Conservation (phyloP, 1,140 invertebrate genomes). For the Eufriesea mexicana region DNA sequence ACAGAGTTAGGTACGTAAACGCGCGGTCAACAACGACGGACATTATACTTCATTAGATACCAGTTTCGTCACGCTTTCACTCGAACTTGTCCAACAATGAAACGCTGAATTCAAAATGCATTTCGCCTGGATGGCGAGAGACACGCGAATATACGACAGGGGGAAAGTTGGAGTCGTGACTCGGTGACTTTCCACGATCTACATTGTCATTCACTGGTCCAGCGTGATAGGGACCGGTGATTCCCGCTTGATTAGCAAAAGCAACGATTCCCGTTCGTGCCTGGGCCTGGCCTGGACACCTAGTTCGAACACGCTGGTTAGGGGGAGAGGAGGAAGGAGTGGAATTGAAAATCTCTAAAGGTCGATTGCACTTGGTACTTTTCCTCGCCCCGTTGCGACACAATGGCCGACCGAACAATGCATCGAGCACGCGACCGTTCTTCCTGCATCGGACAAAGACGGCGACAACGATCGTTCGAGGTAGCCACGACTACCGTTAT, state of each 20-base stretch:
- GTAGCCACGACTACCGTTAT: slow-evolving; percentile 40
- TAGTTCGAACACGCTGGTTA: no score
- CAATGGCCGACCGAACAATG: slow-evolving; percentile 41
- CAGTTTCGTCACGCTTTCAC: slow-evolving; percentile 61
- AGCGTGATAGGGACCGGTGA: slow-evolving; percentile 18
- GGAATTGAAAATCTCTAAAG: slow-evolving; percentile 31
- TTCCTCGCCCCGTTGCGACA: slow-evolving; percentile 32
- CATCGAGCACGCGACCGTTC: slow-evolving; percentile 37
- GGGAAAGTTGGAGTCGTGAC: slow-evolving; percentile 53
- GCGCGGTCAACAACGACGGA: slow-evolving; percentile 15
- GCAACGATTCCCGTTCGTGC: slow-evolving; percentile 18
- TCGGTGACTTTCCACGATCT: slow-evolving; percentile 50
- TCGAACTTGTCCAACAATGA: slow-evolving; percentile 54
- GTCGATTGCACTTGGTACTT: slow-evolving; percentile 30
- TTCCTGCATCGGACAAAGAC: not conserved
- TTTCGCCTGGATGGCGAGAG: slow-evolving; percentile 19
- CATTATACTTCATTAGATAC: slow-evolving; percentile 56
- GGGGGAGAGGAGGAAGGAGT: not conserved
- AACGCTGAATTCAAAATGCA: slow-evolving; percentile 53
- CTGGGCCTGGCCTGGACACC: not conserved
- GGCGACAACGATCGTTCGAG: not conserved
- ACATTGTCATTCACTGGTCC: slow-evolving; percentile 38
- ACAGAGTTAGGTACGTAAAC: not conserved
- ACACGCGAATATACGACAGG: slow-evolving; percentile 13
- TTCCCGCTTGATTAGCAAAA: slow-evolving; percentile 20